Base-by-base conservation (phyloP, 2,888 invertebrate species). In the Acleris sparsana region DNA sequence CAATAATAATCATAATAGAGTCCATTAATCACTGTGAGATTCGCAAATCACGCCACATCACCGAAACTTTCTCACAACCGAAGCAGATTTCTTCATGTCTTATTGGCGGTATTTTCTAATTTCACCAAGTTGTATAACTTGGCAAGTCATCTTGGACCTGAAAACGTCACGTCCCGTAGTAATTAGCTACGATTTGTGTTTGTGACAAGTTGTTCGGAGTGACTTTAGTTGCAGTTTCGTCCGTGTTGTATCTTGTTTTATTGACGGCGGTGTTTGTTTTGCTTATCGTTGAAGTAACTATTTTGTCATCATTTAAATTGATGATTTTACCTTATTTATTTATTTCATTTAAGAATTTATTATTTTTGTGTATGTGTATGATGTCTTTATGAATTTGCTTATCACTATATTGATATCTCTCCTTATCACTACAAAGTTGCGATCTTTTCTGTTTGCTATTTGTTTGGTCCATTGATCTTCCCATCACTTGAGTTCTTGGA, bases 41-140 rank as follows among this genome's bases (percentile, higher is more conserved):
- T 62, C 62, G 62, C 66, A 62, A 68, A 49, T 66, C 66, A 53
- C 60, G 67, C 61, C 29, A 52, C 52, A 53, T 68, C 64, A 68
- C 58, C 62, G 44, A 64, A 71, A 71, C 70, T 71, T 70, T 71
- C 71, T 67, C 71, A 68, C 62, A 62, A 43, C 60, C 49, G 48
- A 57, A 61, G 53, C 63, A 58, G 64, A 67, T 71, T 70, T 71
- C 71, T 65, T 71, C 62, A 48, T 46, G 46, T 62, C 57, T 18
- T 53, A 22, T 52, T 63, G 55, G 62, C 61, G 69, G 67, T 69
- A 65, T 70, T 71, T 71, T 69, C 71, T 70, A 65, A 68, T 69
- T 62, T 62, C 68, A 53, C 63, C 61, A 29, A 67, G 64, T 71
- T 59, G 53, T 62, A 61, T 68, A 67, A 65, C 69, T 51, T 57